These are phyloP conservation scores for Carassius carassius DNA, from an alignment of 2,113 vertebrate genomes.

Conservation along the genomic window DNA sequence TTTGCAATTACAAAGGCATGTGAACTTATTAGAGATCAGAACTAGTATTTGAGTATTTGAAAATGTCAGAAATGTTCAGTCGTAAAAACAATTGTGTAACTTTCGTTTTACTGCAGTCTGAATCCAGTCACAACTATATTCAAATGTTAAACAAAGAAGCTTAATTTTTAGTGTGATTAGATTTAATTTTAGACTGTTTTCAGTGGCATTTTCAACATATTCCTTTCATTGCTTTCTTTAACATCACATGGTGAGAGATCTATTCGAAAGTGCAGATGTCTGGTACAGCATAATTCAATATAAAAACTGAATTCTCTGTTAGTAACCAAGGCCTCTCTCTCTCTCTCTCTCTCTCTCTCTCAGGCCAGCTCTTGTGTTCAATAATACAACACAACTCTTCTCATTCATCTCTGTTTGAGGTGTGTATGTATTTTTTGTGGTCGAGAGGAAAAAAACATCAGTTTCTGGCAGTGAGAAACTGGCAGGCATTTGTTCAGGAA, in stretches of 20 bases:
- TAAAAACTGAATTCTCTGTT: neutral
- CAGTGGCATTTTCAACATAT: neutral
- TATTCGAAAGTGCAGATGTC: neutral
- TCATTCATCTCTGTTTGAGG: constrained; percentile 8
- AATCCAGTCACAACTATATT: neutral
- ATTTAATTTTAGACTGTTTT: neutral
- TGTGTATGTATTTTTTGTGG: constrained; percentile 5
- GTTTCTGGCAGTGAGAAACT: constrained; percentile 2
- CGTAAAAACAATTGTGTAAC: neutral
- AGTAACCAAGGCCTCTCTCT: neutral
- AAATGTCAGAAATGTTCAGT: neutral
- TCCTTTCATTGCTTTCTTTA: neutral
- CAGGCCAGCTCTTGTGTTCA: constrained; percentile 8
- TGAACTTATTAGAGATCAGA: neutral
- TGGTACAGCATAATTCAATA: neutral
- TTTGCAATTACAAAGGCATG: neutral
- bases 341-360: neutral
- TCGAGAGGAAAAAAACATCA: neutral
- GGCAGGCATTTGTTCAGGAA: constrained; percentile 19
- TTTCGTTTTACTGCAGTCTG: neutral
- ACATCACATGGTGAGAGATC: neutral
- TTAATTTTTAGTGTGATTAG: neutral
- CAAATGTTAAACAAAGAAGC: neutral
- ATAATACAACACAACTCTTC: constrained; percentile 8
- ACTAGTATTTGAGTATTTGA: neutral